Conservation (phyloP, 2,113 vertebrate genomes). For the Orycteropus afer region DNA sequence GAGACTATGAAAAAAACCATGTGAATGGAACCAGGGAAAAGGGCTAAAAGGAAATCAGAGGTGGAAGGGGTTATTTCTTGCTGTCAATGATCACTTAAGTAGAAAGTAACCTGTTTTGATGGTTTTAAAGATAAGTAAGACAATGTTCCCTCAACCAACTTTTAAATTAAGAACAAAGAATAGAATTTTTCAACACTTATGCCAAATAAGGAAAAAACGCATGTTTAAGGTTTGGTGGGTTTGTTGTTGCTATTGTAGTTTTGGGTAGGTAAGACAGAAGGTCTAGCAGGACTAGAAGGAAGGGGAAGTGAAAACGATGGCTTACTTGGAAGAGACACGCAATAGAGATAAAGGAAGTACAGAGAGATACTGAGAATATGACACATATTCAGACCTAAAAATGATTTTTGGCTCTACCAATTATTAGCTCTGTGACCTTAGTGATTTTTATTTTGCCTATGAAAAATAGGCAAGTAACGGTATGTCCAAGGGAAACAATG, state of each 20-base stretch:
- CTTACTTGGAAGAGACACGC: not conserved
- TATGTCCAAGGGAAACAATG: constrained; percentile 4
- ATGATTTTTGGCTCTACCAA: not conserved
- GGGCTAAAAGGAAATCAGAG: not conserved
- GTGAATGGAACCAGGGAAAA: not conserved
- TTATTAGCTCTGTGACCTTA: not conserved
- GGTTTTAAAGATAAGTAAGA: not conserved
- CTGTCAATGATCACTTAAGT: not conserved
- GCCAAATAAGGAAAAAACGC: not conserved
- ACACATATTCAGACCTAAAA: not conserved
- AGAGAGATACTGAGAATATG: not conserved
- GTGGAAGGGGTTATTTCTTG: not conserved
- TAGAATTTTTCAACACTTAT: not conserved
- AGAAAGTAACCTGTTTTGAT: not conserved
- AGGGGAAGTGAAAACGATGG: not conserved
- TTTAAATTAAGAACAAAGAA: constrained; percentile 26
- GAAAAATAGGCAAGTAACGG: not conserved
- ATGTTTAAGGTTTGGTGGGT: not conserved
- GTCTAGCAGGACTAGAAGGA: not conserved
- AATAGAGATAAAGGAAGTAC: not conserved
- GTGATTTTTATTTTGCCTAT: not conserved
- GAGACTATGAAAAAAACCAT: not conserved
- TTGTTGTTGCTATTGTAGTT: too few species aligned
- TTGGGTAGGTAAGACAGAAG: not conserved
- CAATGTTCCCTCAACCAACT: not conserved